Evolutionary conservation across 2,113 vertebrate species (phyloP), one percentile per base, ranked within the genome.

Genomic region (Phalacrocorax brasilianus): DNA sequence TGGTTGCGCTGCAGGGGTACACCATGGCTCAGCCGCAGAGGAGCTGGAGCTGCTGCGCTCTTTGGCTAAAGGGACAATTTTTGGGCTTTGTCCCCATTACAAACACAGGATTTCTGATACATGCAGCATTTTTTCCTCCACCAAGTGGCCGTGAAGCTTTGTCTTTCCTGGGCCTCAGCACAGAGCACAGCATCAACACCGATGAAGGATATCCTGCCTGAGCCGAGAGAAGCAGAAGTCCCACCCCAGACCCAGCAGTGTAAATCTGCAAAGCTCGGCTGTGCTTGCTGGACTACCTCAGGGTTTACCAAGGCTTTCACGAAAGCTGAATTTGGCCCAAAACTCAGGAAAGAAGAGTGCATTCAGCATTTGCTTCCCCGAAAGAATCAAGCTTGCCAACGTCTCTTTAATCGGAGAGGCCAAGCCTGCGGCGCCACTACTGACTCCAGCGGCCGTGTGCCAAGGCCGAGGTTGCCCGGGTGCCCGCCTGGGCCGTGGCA

Each of bases 371-470:
- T 74, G 33, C 40, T 87, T 73, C 49, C 47, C 73, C 3, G 0
- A 62, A 91, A 70, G 73, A 58, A 65, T 12, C 45, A 8, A 38
- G 61, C n/a, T 56, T 73, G 65, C 32, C 70, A 79, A 19, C 7
- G 70, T n/a, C 53, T 42, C 28, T 27, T 22, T 17, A 14, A 4
- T 4, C 6, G 0, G 3, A 52, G 73, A 32, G 58, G 66, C 75
- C 8, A 7, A n/a, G 55, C 19, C 53, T 20, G 14, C 3, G 6
- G 15, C 4, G 3, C 23, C 50, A 5, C 15, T 24, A 10, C 14
- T 1, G 50, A 3, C 15, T 8, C 35, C 47, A 27, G 38, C 1
- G 3, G 83, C 49, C 2, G 0, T 3, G 2, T 10, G 49, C 55
- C 77, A 80, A 30, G 47, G n/a, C 61, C 6, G 1, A 30, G 65